Base-by-base conservation (phyloP, 2,797 vertebrate genomes). In the Hoplostethus atlanticus region DNA sequence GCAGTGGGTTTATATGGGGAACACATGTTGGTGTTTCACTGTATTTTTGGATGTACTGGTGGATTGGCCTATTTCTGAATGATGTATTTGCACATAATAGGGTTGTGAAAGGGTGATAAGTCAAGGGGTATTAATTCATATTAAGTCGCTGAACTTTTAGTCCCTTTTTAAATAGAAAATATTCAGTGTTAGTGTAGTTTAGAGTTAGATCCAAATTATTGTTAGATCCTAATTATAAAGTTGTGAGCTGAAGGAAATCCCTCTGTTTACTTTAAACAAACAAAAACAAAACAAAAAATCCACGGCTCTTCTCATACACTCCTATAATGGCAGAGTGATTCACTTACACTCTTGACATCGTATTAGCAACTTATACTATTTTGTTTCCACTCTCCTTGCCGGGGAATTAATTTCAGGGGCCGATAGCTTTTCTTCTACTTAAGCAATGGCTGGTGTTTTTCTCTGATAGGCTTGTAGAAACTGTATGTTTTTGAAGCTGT, bases 401-500 rank as follows among this genome's bases (percentile, higher is more conserved):
- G 80, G 74, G 62, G 82, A 79, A 21, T 84, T 86, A 65, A 78
- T 86, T 88, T 80, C 80, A 87, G 77, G 77, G 80, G 51, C 55
- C 38, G 56, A 74, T 81, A 73, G 68, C 25, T 84, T 87, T 87
- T 79, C 40, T 81, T 86, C 70, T 81, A 65, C 69, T 71, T 71
- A 64, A 73, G 65, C 75, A 55, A 54, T 60, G 42, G 76, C 68
- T 77, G 57, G 31, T 68, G 16, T 64, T 48, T 52, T 16, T 62
- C 66, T 71, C 50, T 71, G 74, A 81, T 74, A 63, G 62, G 67
- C 62, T 57, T 77, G 55, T 73, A 83, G 76, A 62, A 62, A 63
- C 4, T 17, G 62, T 83, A 87, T 86, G 68, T 76, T 90, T 89
- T 81, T 80, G 84, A 81, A 82, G 71, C 89, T 80, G 77, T 80